phyloP scores from a whole-genome alignment of 2,797 vertebrate species.

The Monodelphis domestica region DNA sequence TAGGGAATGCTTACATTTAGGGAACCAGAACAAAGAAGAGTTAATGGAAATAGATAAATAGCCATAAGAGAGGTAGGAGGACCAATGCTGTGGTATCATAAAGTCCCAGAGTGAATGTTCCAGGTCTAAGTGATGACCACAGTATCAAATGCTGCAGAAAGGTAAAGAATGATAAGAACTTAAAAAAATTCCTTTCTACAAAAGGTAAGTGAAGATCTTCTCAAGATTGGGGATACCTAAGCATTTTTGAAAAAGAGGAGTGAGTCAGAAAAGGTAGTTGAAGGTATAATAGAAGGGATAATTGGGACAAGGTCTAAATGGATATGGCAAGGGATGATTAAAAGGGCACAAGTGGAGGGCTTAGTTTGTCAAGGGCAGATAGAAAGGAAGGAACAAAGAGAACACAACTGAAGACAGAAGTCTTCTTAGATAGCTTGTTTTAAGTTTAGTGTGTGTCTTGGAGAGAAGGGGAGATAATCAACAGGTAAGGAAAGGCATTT shows the following conservation, averaged over 20 bases:
- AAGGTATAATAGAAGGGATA: not conserved
- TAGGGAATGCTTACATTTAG: not conserved
- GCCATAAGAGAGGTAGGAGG: not conserved
- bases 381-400: not conserved
- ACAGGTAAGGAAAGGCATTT: constrained; percentile 7
- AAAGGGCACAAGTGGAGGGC: not conserved
- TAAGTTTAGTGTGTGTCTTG: not conserved
- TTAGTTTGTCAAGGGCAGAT: not conserved
- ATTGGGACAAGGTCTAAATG: not conserved
- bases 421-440: not conserved
- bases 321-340: not conserved
- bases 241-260: no score
- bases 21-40: not conserved
- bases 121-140: no score
- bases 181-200: no score
- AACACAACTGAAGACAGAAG: not conserved
- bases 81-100: not conserved
- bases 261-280: not conserved
- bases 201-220: no score
- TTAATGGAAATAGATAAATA: not conserved
- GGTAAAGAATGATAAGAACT: no score
- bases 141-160: no score
- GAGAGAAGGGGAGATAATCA: not conserved
- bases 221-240: no score
- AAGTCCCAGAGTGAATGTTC: no score